Evolutionary conservation across 2,797 vertebrate species (phyloP), one percentile per base, ranked within the genome.

Genomic region (Poeciliopsis gracilis): DNA sequence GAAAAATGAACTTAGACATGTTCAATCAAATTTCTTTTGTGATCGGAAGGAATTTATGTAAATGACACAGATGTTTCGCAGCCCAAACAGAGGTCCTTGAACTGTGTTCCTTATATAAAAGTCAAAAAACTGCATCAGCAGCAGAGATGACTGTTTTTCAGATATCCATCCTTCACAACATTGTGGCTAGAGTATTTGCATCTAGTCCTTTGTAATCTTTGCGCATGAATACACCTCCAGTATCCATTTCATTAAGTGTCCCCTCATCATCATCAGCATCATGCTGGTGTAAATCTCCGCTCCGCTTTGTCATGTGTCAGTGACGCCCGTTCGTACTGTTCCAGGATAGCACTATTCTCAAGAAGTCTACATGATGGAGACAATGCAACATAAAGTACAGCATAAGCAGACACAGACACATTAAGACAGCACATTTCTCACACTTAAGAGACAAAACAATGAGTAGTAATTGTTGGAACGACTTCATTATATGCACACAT

Each of bases 281-380:
- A 96, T 96, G 96, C 96, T 97, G 97, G 95, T 94, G 96, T 94
- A 90, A 95, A 96, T 94, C 95, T 96, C 94, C 88, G 91, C 94
- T 96, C 96, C 95, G 91, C 88, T 94, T 91, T 96, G 91, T 95
- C 97, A 96, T 87, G 96, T 96, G 94, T 96, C 96, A 95, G 77
- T 94, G 97, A 94, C 78, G 97, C 94, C 94, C 90, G 96, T 95
- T 98, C 96, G 94, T 94, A 97, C 94, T 95, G 96, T 96, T 96
- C 92, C 96, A 96, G 96, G 96, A 96, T 94, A 88, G 94, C 94
- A 96, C 96, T 97, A 97, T 96, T 97, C 94, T 96, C 97, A 97
- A 97, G 96, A 96, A 96, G 96, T 97, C 97, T 98, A 98, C 93
- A 96, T 96, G 96, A 97, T 96, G 95, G 95, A 97, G 96, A 98